A percentile compares a stretch with the other conserved stretches of the same genome.
phyloP scores from a whole-genome alignment of 2,797 vertebrate genomes.

The Allobates femoralis region DNA sequence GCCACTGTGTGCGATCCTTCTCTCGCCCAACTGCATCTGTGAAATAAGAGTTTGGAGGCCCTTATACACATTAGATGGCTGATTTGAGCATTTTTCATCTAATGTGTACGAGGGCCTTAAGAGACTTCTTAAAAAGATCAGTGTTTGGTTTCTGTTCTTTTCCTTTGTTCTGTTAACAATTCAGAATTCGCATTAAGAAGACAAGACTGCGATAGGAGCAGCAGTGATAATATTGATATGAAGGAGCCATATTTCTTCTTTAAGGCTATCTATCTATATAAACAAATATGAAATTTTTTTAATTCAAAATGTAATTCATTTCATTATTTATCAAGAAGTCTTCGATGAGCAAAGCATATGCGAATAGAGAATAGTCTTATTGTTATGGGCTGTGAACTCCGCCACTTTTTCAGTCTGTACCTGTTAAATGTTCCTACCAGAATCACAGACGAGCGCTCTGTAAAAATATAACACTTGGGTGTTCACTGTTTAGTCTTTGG shows the following conservation, averaged over 20 bases:
- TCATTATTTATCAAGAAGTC: not conserved
- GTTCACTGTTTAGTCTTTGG: slow-evolving; percentile 43
- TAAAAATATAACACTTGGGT: slow-evolving; percentile 27
- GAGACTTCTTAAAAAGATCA: not conserved
- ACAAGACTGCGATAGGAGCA: not conserved
- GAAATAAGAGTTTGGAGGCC: no score
- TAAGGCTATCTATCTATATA: not conserved
- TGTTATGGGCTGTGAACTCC: slow-evolving; percentile 55
- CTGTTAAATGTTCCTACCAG: slow-evolving; percentile 57
- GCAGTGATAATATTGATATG: slow-evolving; percentile 1
- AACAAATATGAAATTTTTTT: not conserved
- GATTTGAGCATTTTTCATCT: no score
- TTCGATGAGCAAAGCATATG: slow-evolving; percentile 16
- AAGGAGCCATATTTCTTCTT: slow-evolving; percentile 1
- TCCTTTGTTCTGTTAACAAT: not conserved
- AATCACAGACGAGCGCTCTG: slow-evolving; percentile 34
- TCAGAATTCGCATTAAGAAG: not conserved
- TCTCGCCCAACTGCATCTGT: no score
- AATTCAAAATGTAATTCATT: not conserved
- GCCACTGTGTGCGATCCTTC: no score
- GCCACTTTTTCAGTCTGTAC: slow-evolving; percentile 50
- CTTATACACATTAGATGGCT: no score
- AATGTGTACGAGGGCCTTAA: no score
- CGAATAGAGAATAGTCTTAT: slow-evolving; percentile 32
- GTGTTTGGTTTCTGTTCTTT: not conserved